Evolutionary conservation across 2,797 vertebrate species (phyloP), one percentile per base, ranked within the genome.

Genomic region (Halcyon badia): DNA sequence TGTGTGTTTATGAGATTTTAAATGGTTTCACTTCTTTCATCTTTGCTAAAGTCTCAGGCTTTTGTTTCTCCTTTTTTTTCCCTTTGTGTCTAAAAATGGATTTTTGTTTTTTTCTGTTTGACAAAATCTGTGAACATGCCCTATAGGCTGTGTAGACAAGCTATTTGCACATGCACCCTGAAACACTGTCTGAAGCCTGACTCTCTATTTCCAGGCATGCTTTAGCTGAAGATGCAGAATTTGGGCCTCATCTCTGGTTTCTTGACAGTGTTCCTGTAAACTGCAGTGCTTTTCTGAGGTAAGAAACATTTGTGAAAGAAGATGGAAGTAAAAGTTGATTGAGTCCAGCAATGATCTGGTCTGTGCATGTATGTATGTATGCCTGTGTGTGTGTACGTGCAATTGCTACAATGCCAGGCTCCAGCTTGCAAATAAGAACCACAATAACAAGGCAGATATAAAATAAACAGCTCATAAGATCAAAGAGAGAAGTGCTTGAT

Each of bases 401-500:
- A 75, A 49, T 83, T 72, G 71, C 76, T 69, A 33, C 77, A 61
- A 39, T 37, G 61, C 72, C 68, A 78, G 68, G 83, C 75, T 86
- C 76, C 71, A 85, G 90, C 83, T 76, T 93, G 65, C 89, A 96
- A 96, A 90, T 89, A 96, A 80, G 71, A 94, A 64, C 60, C 88
- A 85, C 81, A 95, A 48, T 84, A 95, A 94, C 83, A 87, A 85
- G 76, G 48, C 69, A 90, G 83, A 92, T 95, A 75, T 70, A 86
- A 94, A 96, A 94, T 92, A 95, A 95, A 91, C 88, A 95, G 37
- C 70, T 95, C 46, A 14, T 5, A 11, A 91, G 85, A 94, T 94
- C 83, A 93, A 94, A 93, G 85, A 90, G 51, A 80, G 64, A 77
- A 73, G 31, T 6, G 4, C 56, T 85, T 37, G 51, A 71, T 87